These are phyloP conservation scores for Epiperipatus broadwayi DNA, from an alignment of 2,888 invertebrate species.

Conservation along the genomic window DNA sequence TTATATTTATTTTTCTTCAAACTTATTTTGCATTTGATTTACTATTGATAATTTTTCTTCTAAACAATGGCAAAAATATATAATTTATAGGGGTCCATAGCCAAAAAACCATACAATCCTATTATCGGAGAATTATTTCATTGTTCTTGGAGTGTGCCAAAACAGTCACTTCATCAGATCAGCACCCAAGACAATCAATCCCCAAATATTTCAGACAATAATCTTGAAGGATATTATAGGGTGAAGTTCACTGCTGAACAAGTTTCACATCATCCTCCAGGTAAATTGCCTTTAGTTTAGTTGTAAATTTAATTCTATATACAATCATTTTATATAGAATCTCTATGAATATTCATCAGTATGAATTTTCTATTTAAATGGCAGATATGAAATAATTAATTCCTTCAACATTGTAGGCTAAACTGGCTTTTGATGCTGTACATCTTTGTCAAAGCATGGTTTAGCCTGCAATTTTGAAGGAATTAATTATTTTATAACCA, in stretches of 20 bases:
- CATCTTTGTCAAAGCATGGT: no score
- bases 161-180: no score
- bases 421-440: no score
- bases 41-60: neutral
- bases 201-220: neutral
- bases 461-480: no score
- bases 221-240: no score
- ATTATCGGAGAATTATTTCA: constrained; percentile 36
- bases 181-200: constrained; percentile 5
- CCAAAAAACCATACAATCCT: constrained; percentile 37
- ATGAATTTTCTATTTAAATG: no score
- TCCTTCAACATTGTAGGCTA: no score
- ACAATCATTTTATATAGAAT: no score
- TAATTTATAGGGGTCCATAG: constrained; percentile 20
- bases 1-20: neutral
- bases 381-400: no score
- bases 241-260: constrained; percentile 32
- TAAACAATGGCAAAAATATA: neutral
- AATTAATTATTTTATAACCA: no score
- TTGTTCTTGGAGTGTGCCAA: constrained; percentile 33
- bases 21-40: neutral
- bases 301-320: constrained; percentile 9
- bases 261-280: constrained; percentile 35
- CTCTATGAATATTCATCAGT: no score
- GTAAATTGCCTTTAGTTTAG: constrained; percentile 19